Evolutionary conservation across 1,140 invertebrate genomes (phyloP).

Genomic region (Psix sp.): DNA sequence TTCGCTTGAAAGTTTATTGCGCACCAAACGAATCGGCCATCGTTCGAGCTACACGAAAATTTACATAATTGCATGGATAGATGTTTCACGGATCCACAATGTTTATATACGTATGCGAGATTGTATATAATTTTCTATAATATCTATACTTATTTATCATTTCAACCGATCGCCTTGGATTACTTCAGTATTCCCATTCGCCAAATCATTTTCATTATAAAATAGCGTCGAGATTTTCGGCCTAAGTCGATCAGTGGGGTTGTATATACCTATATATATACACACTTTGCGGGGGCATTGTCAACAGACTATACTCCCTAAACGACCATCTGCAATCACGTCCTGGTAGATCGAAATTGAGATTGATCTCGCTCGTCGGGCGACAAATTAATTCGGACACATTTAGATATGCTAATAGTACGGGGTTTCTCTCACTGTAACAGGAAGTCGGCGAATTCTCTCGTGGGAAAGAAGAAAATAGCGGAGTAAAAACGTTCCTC

Average conservation of each 20-base stretch:
- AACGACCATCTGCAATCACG: background rate
- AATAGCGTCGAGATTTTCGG: background rate
- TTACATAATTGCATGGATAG: no score
- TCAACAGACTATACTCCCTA: no score
- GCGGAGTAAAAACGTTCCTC: slow-evolving; percentile 24
- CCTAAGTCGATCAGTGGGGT: background rate
- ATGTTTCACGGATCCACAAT: no score
- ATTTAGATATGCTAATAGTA: slow-evolving; percentile 20
- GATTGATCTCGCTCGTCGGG: slow-evolving; percentile 21
- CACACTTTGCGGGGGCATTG: no score
- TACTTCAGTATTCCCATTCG: no score
- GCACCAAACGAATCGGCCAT: no score
- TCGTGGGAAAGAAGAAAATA: slow-evolving; percentile 60
- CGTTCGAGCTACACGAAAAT: no score
- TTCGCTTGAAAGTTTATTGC: no score
- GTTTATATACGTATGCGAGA: no score
- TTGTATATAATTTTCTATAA: no score
- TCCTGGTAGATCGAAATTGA: slow-evolving; percentile 15
- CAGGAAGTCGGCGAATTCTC: slow-evolving; percentile 58
- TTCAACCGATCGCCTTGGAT: no score
- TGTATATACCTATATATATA: background rate
- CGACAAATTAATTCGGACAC: slow-evolving; percentile 31
- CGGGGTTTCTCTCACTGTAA: slow-evolving; percentile 48
- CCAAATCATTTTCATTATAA: background rate
- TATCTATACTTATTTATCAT: no score